These are phyloP conservation scores for Geococcyx californianus DNA, from an alignment of 2,113 vertebrate species.

Conservation along the genomic window DNA sequence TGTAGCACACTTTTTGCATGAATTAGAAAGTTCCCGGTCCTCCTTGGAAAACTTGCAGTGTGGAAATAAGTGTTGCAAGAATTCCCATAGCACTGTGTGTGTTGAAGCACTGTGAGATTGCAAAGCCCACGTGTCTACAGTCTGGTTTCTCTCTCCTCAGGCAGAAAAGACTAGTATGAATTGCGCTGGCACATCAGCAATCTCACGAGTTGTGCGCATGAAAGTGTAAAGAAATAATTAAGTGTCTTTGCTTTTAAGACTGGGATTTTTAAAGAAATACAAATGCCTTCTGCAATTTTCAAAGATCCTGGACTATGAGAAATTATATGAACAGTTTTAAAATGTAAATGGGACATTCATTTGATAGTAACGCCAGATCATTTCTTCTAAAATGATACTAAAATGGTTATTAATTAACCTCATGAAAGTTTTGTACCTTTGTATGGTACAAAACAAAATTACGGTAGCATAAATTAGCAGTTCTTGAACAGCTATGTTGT, in stretches of 20 bases:
- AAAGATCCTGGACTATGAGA: not conserved
- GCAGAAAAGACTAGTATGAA: not conserved
- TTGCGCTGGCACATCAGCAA: not conserved
- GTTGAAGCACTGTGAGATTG: not conserved
- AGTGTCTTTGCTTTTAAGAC: not conserved
- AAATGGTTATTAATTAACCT: not conserved
- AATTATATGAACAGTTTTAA: not conserved
- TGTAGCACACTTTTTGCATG: not conserved
- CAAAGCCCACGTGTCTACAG: not conserved
- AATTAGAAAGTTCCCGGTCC: not conserved
- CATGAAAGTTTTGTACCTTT: not conserved
- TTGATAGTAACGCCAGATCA: not conserved
- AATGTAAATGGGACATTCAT: not conserved
- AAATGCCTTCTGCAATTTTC: not conserved
- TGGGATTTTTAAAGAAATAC: not conserved
- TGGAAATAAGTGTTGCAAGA: not conserved
- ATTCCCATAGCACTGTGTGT: rapidly evolving
- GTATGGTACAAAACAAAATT: too few relatives aligned
- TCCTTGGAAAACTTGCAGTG: not conserved
- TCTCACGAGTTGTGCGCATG: not conserved
- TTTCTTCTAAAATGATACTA: not conserved
- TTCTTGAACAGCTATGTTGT: not conserved
- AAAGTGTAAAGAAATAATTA: not conserved
- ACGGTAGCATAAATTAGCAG: not conserved
- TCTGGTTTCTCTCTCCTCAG: not conserved